Conservation (phyloP, 2,113 vertebrate genomes). For the Columba livia region DNA sequence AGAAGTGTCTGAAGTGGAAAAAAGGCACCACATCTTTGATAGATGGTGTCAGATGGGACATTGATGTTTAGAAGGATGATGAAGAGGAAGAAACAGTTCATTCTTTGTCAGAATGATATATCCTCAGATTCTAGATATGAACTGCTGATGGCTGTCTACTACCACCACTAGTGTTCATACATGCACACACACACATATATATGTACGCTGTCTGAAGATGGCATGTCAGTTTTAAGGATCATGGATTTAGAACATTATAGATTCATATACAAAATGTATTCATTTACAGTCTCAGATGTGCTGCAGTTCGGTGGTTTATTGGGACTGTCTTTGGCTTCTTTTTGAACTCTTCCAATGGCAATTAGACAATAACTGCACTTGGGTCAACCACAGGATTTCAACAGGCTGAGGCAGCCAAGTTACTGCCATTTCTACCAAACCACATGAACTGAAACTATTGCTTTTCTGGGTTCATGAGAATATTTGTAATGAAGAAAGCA, state of each 20-base stretch:
- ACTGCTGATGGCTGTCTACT: background rate
- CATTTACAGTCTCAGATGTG: background rate
- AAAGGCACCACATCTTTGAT: background rate
- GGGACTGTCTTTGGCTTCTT: background rate
- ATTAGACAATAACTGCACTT: slow-evolving; percentile 36
- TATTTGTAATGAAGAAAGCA: slow-evolving; percentile 37
- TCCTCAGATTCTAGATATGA: background rate
- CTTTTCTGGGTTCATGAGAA: slow-evolving; percentile 41
- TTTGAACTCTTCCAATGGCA: slow-evolving; percentile 24
- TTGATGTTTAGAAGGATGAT: background rate
- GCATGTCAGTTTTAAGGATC: background rate
- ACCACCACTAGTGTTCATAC: background rate
- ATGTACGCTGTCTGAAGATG: background rate
- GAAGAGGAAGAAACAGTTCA: background rate
- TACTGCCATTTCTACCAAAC: slow-evolving; percentile 28
- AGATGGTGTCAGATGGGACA: background rate
- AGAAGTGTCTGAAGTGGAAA: background rate
- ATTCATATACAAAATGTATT: background rate
- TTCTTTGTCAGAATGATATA: background rate
- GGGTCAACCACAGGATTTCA: slow-evolving; percentile 56
- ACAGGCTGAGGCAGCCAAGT: background rate
- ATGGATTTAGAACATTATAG: background rate
- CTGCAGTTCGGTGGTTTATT: background rate
- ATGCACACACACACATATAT: accelerated
- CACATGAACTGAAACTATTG: slow-evolving; percentile 31